Evolutionary conservation across 92 coral and sea anemone genomes (phyloP).

Genomic region (Scolanthus callimorphus): DNA sequence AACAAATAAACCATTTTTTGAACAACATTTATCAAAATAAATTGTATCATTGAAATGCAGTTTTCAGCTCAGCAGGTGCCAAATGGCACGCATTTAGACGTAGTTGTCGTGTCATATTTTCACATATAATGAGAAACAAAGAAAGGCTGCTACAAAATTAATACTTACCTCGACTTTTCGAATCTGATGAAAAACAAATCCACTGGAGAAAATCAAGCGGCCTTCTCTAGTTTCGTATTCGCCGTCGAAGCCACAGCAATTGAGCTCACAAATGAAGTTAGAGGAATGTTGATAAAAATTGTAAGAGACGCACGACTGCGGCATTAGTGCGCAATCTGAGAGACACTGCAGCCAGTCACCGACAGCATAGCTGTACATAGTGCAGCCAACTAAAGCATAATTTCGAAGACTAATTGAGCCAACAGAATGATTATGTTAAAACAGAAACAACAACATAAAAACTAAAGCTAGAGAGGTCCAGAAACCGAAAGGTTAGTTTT

Average conservation of each 20-base stretch:
- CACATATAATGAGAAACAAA: too few species aligned
- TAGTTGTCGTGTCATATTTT: too few species aligned
- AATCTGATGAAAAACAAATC: constrained; percentile 27
- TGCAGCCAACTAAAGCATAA: constrained; percentile 5
- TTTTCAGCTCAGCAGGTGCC: too few species aligned
- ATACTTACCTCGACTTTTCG: neutral
- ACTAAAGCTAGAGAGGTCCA: neutral
- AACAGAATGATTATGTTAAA: neutral
- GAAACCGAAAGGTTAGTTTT: neutral
- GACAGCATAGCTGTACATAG: constrained; percentile 1
- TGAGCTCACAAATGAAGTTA: constrained; percentile 8
- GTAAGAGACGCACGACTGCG: constrained; percentile 13
- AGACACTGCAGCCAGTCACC: constrained; percentile 23
- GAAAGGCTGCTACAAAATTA: too few species aligned
- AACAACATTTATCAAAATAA: too few species aligned
- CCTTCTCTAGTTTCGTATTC: constrained; percentile 5
- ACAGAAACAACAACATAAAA: neutral
- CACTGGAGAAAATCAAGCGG: constrained; percentile 1
- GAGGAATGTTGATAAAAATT: neutral
- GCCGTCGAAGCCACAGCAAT: constrained; percentile 14
- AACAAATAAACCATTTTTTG: too few species aligned
- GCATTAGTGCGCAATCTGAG: neutral
- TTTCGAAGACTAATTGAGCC: neutral
- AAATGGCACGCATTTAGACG: too few species aligned
- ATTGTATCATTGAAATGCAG: too few species aligned